Conservation (phyloP, 2,113 vertebrate species). For the Neoarius graeffei region DNA sequence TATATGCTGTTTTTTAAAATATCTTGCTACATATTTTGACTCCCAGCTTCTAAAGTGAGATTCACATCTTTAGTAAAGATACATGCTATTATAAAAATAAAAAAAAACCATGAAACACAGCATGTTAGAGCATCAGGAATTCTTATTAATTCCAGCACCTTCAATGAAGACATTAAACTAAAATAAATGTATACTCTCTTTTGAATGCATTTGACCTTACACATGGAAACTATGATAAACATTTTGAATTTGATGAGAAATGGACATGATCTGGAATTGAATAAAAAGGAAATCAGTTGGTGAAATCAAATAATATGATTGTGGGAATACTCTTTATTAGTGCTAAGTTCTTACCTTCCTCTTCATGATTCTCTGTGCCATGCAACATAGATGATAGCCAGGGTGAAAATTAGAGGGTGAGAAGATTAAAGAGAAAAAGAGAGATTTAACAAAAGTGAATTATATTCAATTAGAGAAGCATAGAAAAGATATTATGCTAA, state of each 20-base stretch:
- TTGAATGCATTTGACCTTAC: neutral
- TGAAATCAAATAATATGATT: neutral
- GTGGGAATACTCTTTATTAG: neutral
- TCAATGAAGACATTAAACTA: neutral
- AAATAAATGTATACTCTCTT: neutral
- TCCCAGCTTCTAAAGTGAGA: neutral
- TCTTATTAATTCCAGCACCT: neutral
- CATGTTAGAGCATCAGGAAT: neutral
- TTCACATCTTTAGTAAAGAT: neutral
- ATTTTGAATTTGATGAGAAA: neutral
- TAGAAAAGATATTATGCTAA: neutral
- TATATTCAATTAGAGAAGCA: constrained; percentile 5
- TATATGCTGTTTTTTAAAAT: neutral
- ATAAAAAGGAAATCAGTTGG: neutral
- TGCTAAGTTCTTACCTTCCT: constrained; percentile 80
- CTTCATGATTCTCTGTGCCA: constrained; percentile 76
- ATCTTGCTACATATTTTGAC: neutral
- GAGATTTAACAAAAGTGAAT: constrained; percentile 4
- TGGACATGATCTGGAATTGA: neutral
- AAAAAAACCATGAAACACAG: neutral
- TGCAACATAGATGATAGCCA: constrained; percentile 59
- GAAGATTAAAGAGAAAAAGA: constrained; percentile 58
- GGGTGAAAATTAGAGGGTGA: constrained; percentile 47
- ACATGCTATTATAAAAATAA: neutral
- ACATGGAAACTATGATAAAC: neutral